Conservation (phyloP, 2,797 vertebrate genomes). For the Mormyrops attenuatus region DNA sequence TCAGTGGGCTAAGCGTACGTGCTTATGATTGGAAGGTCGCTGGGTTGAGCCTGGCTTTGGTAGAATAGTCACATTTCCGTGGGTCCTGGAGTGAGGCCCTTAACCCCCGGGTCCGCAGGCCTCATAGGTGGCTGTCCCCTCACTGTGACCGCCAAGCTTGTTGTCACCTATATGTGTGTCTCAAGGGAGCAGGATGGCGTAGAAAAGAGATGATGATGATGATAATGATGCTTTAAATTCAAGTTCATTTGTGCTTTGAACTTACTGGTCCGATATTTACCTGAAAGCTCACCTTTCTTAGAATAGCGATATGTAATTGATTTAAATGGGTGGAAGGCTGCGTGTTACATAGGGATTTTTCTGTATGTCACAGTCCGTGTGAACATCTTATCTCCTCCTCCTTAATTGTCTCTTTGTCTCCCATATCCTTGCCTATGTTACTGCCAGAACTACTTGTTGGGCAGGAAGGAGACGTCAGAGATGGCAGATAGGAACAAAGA, state of each 20-base stretch:
- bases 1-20: not conserved
- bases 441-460: constrained; percentile 87
- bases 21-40: not conserved
- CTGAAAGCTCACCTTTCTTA: not conserved
- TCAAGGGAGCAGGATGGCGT: no score
- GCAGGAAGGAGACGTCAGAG: constrained; percentile 89
- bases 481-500: constrained; percentile 98
- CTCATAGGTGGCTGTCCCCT: not conserved
- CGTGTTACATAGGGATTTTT: not conserved
- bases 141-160: not conserved
- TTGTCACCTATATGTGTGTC: not conserved
- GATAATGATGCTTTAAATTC: no score
- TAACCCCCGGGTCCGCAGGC: not conserved
- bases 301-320: not conserved
- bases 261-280: not conserved
- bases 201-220: no score
- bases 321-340: not conserved
- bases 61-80: not conserved
- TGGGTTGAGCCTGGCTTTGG: not conserved
- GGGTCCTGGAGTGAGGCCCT: not conserved
- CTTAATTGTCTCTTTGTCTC: constrained; percentile 27
- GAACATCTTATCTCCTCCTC: not conserved
- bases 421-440: constrained; percentile 13
- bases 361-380: not conserved
- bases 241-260: not conserved